Base-by-base conservation (phyloP, 2,888 invertebrate species). In the Dioctria linearis region DNA sequence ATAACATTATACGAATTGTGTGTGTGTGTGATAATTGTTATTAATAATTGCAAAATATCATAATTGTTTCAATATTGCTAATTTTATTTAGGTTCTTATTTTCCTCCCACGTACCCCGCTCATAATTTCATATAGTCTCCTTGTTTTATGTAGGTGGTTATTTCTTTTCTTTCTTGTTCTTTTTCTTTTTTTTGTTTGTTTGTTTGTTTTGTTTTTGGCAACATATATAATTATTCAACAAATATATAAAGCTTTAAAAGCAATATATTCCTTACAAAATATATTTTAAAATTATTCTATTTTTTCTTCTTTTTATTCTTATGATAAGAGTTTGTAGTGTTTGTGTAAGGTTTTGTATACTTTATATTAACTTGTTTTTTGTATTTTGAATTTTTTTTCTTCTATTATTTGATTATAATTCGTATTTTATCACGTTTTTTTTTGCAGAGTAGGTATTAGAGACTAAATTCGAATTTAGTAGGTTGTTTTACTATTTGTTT, bases 211-310 rank as follows among this genome's bases (percentile, higher is more conserved):
- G 11, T 69, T 75, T 75, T 75, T 75, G 75, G 75, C 75, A 75
- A 75, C 75, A 75, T 75, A 75, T 75, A 59, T 46, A 75, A 75
- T 75, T 51, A 59, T 75, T 75, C 46, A 75, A 75, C 75, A 75
- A 75, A 75, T 75, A 59, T 75, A 75, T 59, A 75, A 75, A 75
- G 75, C 75, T 75, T 75, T 61, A 57, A 75, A 75, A 59, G 61
- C 61, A 75, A 59, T 75, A 25, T 25, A 42, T 61, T 75, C 25
- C 43, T 75, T 75, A 75, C 75, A 75, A 75, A 75, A 59, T 75
- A 75, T 75, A 61, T 51, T 59, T 57, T 25, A 25, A 59, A 59
- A 61, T 59, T 75, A 75, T 61, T 59, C 42, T 75, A 40, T 54
- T 54, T 71, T 59, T 71, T 9, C 9, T 54, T 39, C 11, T 2